Conservation (phyloP, 2,113 vertebrate species). For the Turnix velox region DNA sequence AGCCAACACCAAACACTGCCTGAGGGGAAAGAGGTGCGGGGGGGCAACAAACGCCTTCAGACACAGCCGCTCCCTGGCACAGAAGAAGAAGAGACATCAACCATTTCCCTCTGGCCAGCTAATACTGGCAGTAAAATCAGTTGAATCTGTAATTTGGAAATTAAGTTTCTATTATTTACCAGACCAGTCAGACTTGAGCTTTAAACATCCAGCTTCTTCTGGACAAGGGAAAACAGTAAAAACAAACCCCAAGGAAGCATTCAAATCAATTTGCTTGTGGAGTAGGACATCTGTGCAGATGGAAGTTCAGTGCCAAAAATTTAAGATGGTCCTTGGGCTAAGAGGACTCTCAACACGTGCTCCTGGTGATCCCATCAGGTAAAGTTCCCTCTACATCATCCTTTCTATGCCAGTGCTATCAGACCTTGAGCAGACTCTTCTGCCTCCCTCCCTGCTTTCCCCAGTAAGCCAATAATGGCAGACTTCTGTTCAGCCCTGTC, state of each 20-base stretch:
- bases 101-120: background rate
- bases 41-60: background rate
- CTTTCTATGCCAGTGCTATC: background rate
- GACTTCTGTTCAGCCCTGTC: background rate
- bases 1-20: background rate
- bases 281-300: background rate
- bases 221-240: background rate
- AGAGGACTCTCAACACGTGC: background rate
- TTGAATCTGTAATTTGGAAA: background rate
- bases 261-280: background rate
- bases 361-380: background rate
- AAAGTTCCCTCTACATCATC: background rate
- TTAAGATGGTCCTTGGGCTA: background rate
- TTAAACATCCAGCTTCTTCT: background rate
- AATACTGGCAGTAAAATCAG: background rate
- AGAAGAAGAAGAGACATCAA: background rate
- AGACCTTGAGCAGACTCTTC: background rate
- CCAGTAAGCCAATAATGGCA: constrained; percentile 26
- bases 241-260: background rate
- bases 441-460: background rate
- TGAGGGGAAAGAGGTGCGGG: too few relatives aligned
- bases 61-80: background rate
- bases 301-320: background rate
- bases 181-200: background rate
- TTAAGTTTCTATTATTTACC: background rate